Percentiles rank a stretch among this genome's conserved stretches.
Conservation (phyloP, 2,113 vertebrate species). For the human region DNA sequence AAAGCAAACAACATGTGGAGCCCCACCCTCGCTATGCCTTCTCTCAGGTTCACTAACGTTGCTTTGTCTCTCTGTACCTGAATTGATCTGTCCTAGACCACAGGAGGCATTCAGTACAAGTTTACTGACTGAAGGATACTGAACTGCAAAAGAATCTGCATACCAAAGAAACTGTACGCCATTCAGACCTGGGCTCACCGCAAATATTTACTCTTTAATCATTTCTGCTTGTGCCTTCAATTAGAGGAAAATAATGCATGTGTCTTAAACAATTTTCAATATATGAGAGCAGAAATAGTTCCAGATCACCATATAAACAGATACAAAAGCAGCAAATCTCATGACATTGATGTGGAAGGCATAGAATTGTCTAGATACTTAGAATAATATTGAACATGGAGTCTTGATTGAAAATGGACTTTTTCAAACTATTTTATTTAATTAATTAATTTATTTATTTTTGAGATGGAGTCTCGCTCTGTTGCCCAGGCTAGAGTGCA, state of each 20-base stretch:
- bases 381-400: background rate
- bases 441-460: rapidly evolving
- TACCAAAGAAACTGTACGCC: background rate
- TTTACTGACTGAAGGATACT: background rate
- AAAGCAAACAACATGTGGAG: background rate
- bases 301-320: background rate
- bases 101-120: background rate
- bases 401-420: background rate
- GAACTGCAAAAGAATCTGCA: background rate
- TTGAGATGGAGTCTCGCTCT: too few species aligned
- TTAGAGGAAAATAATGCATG: background rate
- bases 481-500: too few species aligned
- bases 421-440: background rate
- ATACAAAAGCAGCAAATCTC: background rate
- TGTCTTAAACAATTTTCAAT: background rate
- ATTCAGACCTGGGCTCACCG: background rate
- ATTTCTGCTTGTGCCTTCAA: background rate
- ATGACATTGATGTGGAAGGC: background rate
- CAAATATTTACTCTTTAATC: background rate
- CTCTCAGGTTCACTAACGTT: background rate
- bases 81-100: background rate
- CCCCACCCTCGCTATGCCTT: too few species aligned
- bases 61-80: background rate
- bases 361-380: background rate
- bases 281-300: background rate